Conservation (phyloP, 2,888 invertebrate genomes). For the Sipha maydis region DNA sequence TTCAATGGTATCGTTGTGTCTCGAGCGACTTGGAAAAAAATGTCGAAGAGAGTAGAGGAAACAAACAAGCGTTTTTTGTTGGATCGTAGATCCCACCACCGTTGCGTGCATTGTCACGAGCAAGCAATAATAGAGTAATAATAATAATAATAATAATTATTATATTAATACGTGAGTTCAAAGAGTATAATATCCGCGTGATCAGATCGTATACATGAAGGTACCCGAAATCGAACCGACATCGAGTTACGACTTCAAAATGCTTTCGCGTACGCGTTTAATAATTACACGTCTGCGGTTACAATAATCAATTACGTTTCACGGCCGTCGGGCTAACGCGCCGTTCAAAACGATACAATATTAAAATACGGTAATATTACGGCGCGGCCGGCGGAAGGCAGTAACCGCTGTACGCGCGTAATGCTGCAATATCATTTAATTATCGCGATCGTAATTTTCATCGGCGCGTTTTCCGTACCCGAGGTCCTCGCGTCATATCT, state of each 20-base stretch:
- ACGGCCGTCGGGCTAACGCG: slow-evolving; percentile 21
- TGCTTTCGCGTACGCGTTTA: slow-evolving; percentile 9
- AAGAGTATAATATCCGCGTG: neutral
- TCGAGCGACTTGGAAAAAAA: no score
- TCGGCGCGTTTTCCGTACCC: neutral
- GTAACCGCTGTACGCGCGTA: neutral
- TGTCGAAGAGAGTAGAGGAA: no score
- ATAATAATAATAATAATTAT: no score
- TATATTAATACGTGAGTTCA: neutral
- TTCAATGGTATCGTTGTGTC: no score
- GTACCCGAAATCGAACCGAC: neutral
- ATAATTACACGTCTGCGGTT: slow-evolving; percentile 8
- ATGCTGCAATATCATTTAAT: neutral
- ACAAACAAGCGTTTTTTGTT: no score
- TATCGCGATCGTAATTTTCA: neutral
- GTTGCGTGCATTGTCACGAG: no score
- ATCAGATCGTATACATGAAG: neutral
- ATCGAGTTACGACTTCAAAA: slow-evolving; percentile 1
- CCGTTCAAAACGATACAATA: neutral
- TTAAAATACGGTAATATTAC: neutral
- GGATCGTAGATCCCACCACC: no score
- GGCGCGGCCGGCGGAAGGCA: neutral
- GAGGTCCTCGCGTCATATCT: neutral
- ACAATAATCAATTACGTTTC: slow-evolving; percentile 17
- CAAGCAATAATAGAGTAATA: no score